Conservation (phyloP, 2,797 vertebrate species). For the Hemitrygon akajei region DNA sequence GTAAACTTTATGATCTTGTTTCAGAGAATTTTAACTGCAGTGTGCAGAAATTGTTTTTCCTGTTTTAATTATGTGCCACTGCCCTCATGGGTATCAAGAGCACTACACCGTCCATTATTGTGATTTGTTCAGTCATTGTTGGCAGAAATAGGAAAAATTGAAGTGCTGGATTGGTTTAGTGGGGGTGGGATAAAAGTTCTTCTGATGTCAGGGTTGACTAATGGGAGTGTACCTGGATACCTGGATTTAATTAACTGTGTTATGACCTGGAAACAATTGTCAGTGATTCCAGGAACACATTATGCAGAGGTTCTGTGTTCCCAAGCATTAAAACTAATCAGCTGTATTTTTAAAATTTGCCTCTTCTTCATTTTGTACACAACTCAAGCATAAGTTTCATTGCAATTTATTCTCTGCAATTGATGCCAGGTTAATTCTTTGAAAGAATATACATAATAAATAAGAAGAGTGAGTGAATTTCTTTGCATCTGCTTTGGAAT, state of each 20-base stretch:
- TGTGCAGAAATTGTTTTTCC: neutral
- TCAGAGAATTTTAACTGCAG: neutral
- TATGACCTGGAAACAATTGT: neutral
- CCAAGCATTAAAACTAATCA: neutral
- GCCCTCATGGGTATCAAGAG: neutral
- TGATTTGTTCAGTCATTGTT: neutral
- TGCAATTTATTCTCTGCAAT: neutral
- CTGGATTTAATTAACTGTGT: neutral
- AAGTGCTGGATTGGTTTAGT: neutral
- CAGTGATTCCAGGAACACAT: neutral
- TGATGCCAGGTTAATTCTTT: conserved; percentile 45
- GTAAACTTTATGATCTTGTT: neutral
- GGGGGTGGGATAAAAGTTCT: too few species aligned
- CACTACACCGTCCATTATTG: neutral
- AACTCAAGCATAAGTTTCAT: neutral
- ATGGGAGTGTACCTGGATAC: neutral
- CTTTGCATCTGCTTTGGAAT: conserved; percentile 71
- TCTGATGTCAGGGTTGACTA: neutral
- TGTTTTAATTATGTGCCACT: neutral
- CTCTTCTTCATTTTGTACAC: neutral
- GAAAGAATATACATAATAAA: conserved; percentile 43
- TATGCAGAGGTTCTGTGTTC: neutral
- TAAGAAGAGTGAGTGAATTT: conserved; percentile 51
- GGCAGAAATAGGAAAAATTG: neutral
- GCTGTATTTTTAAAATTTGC: neutral